These are phyloP conservation scores for Pteria penguin DNA, from an alignment of 2,888 invertebrate genomes.

Conservation along the genomic window DNA sequence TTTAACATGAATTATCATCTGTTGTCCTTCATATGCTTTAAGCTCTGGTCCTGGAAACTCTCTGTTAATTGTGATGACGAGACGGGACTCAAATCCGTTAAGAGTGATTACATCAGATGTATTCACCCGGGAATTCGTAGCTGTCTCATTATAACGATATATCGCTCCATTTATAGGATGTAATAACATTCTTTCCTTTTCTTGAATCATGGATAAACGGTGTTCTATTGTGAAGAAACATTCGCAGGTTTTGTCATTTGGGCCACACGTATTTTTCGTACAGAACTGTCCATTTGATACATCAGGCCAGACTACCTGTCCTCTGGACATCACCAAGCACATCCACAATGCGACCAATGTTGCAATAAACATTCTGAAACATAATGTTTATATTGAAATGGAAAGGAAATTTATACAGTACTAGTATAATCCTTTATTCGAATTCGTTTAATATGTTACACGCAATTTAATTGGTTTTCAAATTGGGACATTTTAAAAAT, in stretches of 20 bases:
- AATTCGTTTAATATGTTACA: no score
- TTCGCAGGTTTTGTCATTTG: constrained; percentile 31
- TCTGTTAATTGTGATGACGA: constrained; percentile 62
- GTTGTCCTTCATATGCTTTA: constrained; percentile 59
- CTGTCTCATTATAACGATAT: constrained; percentile 18
- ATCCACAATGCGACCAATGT: no score
- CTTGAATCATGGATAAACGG: constrained; percentile 48
- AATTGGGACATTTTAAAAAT: no score
- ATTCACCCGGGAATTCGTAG: background rate
- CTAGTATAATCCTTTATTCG: no score
- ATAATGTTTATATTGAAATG: no score
- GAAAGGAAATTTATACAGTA: no score
- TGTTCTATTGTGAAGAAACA: constrained; percentile 50
- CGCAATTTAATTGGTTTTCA: no score
- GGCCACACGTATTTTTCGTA: background rate
- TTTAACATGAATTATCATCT: constrained; percentile 42
- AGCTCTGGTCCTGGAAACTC: constrained; percentile 66
- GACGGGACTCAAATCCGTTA: constrained; percentile 52
- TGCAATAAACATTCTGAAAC: no score
- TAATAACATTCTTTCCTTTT: constrained; percentile 32
- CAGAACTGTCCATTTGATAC: background rate
- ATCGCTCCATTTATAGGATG: constrained; percentile 37
- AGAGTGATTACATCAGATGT: constrained; percentile 49
- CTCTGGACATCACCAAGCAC: no score
- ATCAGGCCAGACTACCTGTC: background rate